A percentile compares a stretch with the other conserved stretches of the same genome.
Evolutionary conservation across 1,140 invertebrate species (phyloP).

Genomic region (Drosophila mayri): DNA sequence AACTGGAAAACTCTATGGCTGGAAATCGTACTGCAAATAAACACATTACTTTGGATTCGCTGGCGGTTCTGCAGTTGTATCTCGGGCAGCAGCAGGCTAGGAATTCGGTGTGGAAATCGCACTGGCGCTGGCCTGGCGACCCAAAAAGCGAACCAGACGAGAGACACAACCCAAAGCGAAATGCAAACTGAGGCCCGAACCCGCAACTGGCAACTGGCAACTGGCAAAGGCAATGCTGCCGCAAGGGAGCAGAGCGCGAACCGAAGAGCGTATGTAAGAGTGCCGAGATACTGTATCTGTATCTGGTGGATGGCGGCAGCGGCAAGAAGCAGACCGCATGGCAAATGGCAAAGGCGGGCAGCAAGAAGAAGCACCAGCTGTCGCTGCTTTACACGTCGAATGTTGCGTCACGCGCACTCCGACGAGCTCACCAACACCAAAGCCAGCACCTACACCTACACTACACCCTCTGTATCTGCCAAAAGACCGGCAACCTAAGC

Average conservation of each 20-base stretch:
- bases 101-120: constrained; percentile 59
- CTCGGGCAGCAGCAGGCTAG: constrained; percentile 44
- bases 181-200: constrained; percentile 80
- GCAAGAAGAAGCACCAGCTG: constrained; percentile 43
- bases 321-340: constrained; percentile 62
- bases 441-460: constrained; percentile 12
- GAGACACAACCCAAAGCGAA: constrained; percentile 84
- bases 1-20: constrained; percentile 9
- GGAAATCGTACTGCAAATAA: constrained; percentile 20
- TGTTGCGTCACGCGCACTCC: constrained; percentile 71
- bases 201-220: constrained; percentile 28
- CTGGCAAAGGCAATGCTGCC: neutral
- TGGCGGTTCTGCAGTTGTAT: constrained; percentile 38
- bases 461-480: constrained; percentile 23
- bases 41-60: constrained; percentile 53
- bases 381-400: constrained; percentile 45
- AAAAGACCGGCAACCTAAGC: constrained; percentile 67
- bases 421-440: constrained; percentile 3
- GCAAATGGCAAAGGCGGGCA: constrained; percentile 37
- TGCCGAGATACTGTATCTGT: constrained; percentile 58
- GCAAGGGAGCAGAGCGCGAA: constrained; percentile 9
- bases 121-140: constrained; percentile 58
- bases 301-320: constrained; percentile 58
- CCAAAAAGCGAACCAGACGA: constrained; percentile 82
- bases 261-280: constrained; percentile 28